Base-by-base conservation (phyloP, 2,888 invertebrate genomes). In the Cataglyphis altisquamis region DNA sequence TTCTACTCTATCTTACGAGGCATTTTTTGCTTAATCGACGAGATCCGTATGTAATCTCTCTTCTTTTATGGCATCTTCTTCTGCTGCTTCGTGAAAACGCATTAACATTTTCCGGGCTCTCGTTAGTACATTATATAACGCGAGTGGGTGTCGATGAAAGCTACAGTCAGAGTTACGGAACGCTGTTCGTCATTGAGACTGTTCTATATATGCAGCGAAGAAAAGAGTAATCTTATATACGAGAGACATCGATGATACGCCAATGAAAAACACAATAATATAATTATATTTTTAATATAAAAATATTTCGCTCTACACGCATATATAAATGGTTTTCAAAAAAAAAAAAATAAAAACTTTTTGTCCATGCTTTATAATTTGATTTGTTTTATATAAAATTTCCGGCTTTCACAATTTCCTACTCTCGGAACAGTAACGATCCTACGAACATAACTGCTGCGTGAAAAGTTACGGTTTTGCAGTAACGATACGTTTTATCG, bases 61-160 rank as follows among this genome's bases (percentile, higher is more conserved):
- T 41, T 60, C 18, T 2, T 2, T 68, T 21, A 9, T 21, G 3
- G 18, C 2, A 45, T 70, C n/a, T 36, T 9, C 48, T 63, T 32
- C 57, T 52, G 15, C 45, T 48, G 32, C 45, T 45, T 45, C 18
- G 21, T 60, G 21, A 68, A 68, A 80, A 18, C n/a, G 12, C 60
- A 70, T 45, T 78, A 68, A 70, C 18, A 9, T 70, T 60, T 36
- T 48, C 12, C 60, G 36, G 18, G 32, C 60, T 45, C 10, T 45
- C 52, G 82, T 77, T 74, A 60, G 18, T 55, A 55, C 78, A 87
- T 90, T 90, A 90, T 63, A 77, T 90, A 90, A 90, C 84, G 48
- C 64, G 72, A 84, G 89, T 90, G 89, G 86, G 89, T 87, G 87
- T 87, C 83, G 90, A 90, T 89, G 90, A 90, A 86, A 90, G 90